Evolutionary conservation across 1,140 invertebrate genomes (phyloP), one percentile per base, ranked within the genome.

Genomic region (Eumeta japonica): DNA sequence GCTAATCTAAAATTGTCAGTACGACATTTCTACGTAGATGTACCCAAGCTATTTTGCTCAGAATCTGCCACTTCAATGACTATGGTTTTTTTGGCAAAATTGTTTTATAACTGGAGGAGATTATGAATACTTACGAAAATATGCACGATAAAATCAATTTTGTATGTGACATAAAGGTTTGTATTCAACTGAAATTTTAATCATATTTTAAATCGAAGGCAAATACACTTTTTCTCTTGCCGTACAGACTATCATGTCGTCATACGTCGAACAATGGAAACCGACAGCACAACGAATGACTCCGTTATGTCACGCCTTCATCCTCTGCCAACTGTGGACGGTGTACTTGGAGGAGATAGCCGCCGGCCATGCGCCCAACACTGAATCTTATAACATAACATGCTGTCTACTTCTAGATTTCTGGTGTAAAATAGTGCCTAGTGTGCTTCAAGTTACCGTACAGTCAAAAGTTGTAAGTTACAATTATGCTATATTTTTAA

Each of bases 361-460:
- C 35, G 84, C 78, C 45, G 81, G 70, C 47, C 83, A 80, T 56
- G 61, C 75, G 53, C 82, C 81, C 42, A 83, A 80, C 53, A 80
- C 76, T 32, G 87, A 94, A 56, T 76, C 81, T 34, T 83, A 88
- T 57, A 78, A 83, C 52, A 74, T 85, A 7, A 86, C 88, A 0
- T 80, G 87, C 67, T 86, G 85, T 38, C 89, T 94, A 46, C 79
- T 98, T n/a, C 84, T 97, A 50, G 96, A 99, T 72, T 99, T 99
- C 79, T 99, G 97, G 97, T 89, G 89, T 3, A 94, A 97, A 76
- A 89, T 99, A 1, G 98, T 96, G 12, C 96, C 94, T 0, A 90
- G 88, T 36, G 88, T 99, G 42, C 71, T 99, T 18, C 92, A 98
- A 68, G 76, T 99, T 15, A 83, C 98, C 5, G 88, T 91, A 10